phyloP scores from a whole-genome alignment of 2,888 invertebrate genomes.

The Spilarctia lutea region DNA sequence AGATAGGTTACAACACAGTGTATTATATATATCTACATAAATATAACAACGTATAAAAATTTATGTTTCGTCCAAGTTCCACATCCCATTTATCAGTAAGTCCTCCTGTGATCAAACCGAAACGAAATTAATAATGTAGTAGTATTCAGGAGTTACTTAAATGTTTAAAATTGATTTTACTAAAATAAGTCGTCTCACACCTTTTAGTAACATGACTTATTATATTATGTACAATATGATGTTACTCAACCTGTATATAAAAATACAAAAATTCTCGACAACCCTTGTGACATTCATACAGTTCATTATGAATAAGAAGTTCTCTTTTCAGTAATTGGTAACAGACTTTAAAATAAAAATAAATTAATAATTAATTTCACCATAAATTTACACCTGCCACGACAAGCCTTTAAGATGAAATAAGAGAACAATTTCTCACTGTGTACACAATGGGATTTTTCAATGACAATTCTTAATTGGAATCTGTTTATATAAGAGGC shows the following conservation, averaged over 20 bases:
- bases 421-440: slow-evolving; percentile 17
- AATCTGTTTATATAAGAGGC: slow-evolving; percentile 40
- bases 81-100: background rate
- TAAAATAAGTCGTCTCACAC: background rate
- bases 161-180: background rate
- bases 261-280: background rate
- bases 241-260: too few species aligned
- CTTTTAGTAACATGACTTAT: too few species aligned
- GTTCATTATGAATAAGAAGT: background rate
- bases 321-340: background rate
- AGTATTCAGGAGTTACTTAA: background rate
- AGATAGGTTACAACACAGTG: background rate
- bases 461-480: slow-evolving; percentile 63
- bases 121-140: background rate
- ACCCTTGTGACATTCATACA: background rate
- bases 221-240: too few species aligned
- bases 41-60: background rate
- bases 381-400: slow-evolving; percentile 18
- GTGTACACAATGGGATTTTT: slow-evolving; percentile 18
- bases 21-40: background rate
- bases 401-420: slow-evolving; percentile 4
- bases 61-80: background rate
- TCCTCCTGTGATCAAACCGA: too few species aligned
- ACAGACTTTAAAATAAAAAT: background rate
- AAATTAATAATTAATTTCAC: background rate